Percentiles rank a stretch among this genome's conserved stretches.
Conservation (phyloP, 2,888 invertebrate species). For the Tachystola acroxantha region DNA sequence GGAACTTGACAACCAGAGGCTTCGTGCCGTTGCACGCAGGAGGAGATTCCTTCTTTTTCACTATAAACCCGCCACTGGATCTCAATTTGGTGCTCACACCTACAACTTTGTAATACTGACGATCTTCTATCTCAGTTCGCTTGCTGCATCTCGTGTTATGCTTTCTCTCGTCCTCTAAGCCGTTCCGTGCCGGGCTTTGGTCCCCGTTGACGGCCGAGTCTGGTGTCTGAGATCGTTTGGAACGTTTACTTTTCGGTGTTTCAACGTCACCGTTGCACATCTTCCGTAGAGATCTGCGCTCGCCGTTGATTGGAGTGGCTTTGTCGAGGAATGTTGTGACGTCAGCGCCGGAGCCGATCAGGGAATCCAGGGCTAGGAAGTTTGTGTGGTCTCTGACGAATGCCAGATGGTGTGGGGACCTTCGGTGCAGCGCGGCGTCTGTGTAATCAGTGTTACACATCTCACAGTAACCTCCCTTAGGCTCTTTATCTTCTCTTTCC, state of each 20-base stretch:
- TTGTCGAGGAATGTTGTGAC: slow-evolving; percentile 83
- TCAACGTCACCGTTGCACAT: slow-evolving; percentile 58
- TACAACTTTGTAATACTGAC: slow-evolving; percentile 85
- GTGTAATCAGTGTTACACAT: slow-evolving; percentile 87
- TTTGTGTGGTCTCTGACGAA: slow-evolving; percentile 86
- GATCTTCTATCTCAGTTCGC: slow-evolving; percentile 39
- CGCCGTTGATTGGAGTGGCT: slow-evolving; percentile 63
- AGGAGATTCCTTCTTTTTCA: slow-evolving; percentile 47
- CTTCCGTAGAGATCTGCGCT: slow-evolving; percentile 53
- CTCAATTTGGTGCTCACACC: slow-evolving; percentile 83
- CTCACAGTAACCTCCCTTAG: slow-evolving; percentile 85
- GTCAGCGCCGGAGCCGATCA: slow-evolving; percentile 82
- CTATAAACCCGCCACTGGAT: slow-evolving; percentile 73
- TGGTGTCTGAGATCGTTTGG: slow-evolving; percentile 47
- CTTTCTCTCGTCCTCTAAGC: slow-evolving; percentile 45
- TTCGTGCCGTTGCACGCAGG: slow-evolving; percentile 75
- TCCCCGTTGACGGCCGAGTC: slow-evolving; percentile 45
- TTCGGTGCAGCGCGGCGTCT: slow-evolving; percentile 83
- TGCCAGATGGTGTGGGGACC: slow-evolving; percentile 85
- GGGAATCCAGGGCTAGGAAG: slow-evolving; percentile 85
- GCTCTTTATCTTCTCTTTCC: slow-evolving; percentile 60
- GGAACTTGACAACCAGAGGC: slow-evolving; percentile 85
- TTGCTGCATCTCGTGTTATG: slow-evolving; percentile 57
- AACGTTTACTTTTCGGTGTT: slow-evolving; percentile 35
- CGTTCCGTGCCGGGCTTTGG: slow-evolving; percentile 49